Base-by-base conservation (phyloP, 2,113 vertebrate species). In the Rhodinocichla rosea region DNA sequence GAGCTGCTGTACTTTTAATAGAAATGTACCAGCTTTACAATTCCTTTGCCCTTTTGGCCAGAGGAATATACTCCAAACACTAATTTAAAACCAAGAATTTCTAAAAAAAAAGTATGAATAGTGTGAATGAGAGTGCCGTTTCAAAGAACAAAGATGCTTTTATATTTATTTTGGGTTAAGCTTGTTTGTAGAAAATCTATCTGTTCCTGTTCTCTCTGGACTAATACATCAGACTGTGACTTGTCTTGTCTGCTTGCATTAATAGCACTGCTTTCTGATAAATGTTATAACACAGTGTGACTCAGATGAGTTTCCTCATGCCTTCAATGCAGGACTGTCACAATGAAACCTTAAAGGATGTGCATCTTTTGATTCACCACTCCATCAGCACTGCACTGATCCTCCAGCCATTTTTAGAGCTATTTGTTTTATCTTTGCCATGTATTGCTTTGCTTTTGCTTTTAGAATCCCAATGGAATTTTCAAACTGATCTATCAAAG, bases 11-110 rank as follows among this genome's bases (percentile, higher is more conserved):
- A 52, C 92, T 95, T 92, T 71, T 91, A 95, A 96, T 70, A 88
- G 89, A 87, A 94, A 79, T 5, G 89, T 44, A 12, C 24, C 47
- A 92, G 49, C 59, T 91, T 92, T 83, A 95, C 55, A 92, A 78
- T 63, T 80, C 16, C 57, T 81, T 74, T 92, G 90, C 82, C 87
- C 88, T 95, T 93, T 92, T 63, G 70, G 56, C 49, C 3, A 2
- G 39, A 97, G 67, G 70, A 96, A 91, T 94, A 75, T 80, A 53
- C 63, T 89, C 39, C 83, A 91, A 96, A 94, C 33, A 94, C 52
- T 83, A 83, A 87, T 71, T 87, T 83, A 71, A 83, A 91, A 27
- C 62, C 49, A 35, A 82, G 63, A 81, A 79, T 89, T 90, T 89
- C 52, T 87, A 44, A 55, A 83, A 83, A 83, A 39, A 78, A 87